Conservation (phyloP, 2,797 vertebrate species). For the Iguana delicatissima region DNA sequence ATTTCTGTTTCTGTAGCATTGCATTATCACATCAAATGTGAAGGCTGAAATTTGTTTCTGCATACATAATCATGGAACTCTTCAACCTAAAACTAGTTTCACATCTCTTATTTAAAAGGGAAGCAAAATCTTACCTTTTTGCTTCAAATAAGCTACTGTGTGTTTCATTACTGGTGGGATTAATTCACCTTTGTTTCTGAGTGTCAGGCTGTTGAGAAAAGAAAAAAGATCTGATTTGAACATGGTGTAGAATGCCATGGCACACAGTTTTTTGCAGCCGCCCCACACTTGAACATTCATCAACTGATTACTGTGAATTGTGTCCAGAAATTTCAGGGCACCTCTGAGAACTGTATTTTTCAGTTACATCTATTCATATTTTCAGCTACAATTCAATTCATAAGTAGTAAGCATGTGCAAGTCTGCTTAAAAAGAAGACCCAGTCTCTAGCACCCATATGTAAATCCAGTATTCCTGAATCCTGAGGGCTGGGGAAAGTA, state of each 20-base stretch:
- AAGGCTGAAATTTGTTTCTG: not conserved
- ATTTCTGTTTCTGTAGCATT: too few species aligned
- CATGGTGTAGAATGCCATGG: not conserved
- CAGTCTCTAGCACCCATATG: not conserved
- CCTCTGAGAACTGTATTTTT: not conserved
- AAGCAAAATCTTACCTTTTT: slow-evolving; percentile 80
- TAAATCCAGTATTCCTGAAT: not conserved
- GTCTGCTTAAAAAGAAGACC: too few species aligned
- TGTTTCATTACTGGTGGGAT: slow-evolving; percentile 86
- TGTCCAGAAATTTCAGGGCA: not conserved
- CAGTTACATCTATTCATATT: not conserved
- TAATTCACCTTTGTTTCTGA: slow-evolving; percentile 83
- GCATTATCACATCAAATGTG: not conserved
- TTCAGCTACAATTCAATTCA: too few species aligned
- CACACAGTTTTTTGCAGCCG: not conserved
- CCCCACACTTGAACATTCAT: not conserved
- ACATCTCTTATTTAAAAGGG: not conserved
- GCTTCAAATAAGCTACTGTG: slow-evolving; percentile 85
- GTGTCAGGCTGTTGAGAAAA: slow-evolving; percentile 81
- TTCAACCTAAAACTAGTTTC: not conserved
- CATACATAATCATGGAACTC: not conserved
- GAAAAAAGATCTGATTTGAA: not conserved
- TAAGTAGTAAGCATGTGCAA: not conserved
- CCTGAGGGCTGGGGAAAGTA: too few species aligned
- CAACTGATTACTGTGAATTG: not conserved